Base-by-base conservation (phyloP, 2,888 invertebrate genomes). In the Griposia aprilina region DNA sequence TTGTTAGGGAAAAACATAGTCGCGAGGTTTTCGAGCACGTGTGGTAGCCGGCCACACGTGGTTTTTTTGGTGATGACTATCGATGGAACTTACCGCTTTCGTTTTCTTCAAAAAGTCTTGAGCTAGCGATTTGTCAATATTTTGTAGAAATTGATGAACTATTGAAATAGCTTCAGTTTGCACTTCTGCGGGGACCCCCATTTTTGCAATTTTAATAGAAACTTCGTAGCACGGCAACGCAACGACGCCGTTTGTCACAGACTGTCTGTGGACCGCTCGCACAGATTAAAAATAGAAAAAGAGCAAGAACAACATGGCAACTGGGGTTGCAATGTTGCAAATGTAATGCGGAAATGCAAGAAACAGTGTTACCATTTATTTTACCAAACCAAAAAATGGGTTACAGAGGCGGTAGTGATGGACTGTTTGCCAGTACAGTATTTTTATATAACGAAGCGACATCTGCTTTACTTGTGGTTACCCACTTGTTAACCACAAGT, bases 81-180 rank as follows among this genome's bases (percentile, higher is more conserved):
- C 76, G 62, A 77, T 71, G 62, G 73, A 72, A 97, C 98, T 98
- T 97, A 98, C 98, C 95, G 98, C 97, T 93, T 98, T 98, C 1
- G 97, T 97, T 95, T 98, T 98, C 90, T 97, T 97, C 90, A 98
- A 97, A 91, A 98, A 98, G 71, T 97, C 97, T 89, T 97, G 97
- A 0, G 98, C 98, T 52, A 98, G 90, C 11, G 97, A 95, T 92
- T 97, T 97, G 90, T 98, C 98, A 85, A 97, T 97, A 86, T 97
- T 97, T 79, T 95, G 92, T 78, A 98, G 94, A 96, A 97, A 98
- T 85, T 98, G 97, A 85, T 97, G 97, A 79, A 98, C 97, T 76
- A 98, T 92, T 10, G 98, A 93, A 84, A 97, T 88, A 94, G 91
- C 87, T 89, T 95, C 94, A 48, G 91, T 87, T 72, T 91, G 90